Percentiles rank a stretch among this genome's conserved stretches.
Conservation (phyloP, 2,797 vertebrate species). For the Perodicticus potto region DNA sequence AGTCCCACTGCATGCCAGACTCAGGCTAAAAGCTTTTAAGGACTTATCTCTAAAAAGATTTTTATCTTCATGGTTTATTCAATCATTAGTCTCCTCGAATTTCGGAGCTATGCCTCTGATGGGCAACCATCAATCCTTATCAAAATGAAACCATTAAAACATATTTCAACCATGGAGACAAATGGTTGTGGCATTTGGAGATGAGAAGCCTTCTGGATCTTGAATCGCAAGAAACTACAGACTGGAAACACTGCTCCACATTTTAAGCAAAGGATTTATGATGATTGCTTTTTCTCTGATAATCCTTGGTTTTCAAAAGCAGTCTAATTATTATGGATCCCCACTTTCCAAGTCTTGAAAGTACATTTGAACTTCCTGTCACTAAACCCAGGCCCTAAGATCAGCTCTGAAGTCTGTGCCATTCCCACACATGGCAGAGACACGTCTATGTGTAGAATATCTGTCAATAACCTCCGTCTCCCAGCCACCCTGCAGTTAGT, state of each 20-base stretch:
- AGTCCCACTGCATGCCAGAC: slow-evolving; percentile 7
- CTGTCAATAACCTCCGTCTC: not conserved
- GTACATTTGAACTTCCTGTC: not conserved
- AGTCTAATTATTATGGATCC: not conserved
- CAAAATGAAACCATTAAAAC: slow-evolving; percentile 34
- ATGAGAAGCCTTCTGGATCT: not conserved
- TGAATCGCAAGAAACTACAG: not conserved
- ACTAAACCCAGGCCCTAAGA: not conserved
- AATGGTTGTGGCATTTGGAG: not conserved
- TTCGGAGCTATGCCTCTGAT: slow-evolving; percentile 45
- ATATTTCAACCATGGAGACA: not conserved
- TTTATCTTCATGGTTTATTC: slow-evolving; percentile 58
- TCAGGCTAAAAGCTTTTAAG: slow-evolving; percentile 46
- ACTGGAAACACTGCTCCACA: not conserved
- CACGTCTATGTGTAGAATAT: not conserved
- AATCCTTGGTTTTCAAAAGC: slow-evolving; percentile 36
- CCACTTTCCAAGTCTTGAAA: slow-evolving; percentile 16
- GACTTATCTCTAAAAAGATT: not conserved
- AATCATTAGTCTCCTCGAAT: slow-evolving; percentile 20
- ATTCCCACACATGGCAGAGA: not conserved
- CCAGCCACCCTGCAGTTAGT: not conserved
- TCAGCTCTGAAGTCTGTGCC: not conserved
- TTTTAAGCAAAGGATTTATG: slow-evolving; percentile 16
- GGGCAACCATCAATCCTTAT: not conserved
- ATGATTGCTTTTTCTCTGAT: slow-evolving; percentile 36